Evolutionary conservation across 2,888 invertebrate genomes (phyloP), one percentile per base, ranked within the genome.

Genomic region (Stictocephala bisonia): DNA sequence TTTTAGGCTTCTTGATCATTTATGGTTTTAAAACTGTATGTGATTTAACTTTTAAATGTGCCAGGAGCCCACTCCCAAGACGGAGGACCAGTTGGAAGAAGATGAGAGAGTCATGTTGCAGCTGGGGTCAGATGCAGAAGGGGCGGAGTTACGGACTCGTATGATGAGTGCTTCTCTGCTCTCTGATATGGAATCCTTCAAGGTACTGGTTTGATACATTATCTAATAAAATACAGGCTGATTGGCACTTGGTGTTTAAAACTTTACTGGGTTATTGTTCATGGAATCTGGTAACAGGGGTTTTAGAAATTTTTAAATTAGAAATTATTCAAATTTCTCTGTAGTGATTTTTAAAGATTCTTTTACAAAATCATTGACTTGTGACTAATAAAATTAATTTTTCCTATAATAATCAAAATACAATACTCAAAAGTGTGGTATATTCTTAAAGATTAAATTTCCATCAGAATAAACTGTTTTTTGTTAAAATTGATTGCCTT

Each of bases 131-230:
- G 92, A 94, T 80, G 91, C 94, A 9, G 90, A 91, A 80, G 93
- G 93, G 9, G 91, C 92, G 9, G 93, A 94, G 82, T 87, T 96
- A 76, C 88, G 97, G 72, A 95, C 97, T 0, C 90, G 93, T 82
- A 93, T 99, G 88, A 98, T 99, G 93, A 93, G 96, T 83, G 96
- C 97, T 0, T 95, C 96, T 0, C 86, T 99, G 13, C 87, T 95
- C 0, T 97, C 98, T 0, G 99, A 99, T 82, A 98, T 99, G 97
- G 96, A 98, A 83, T 94, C 98, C 0, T 99, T 99, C 84, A 99
- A 99, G 86, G 97, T 88, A 77, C 73, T 67, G 3, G 40, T 11
- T 35, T 35, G 7, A 11, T 35, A 11, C 7, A 35, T n/a, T n/a
- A n/a, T n/a, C n/a, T n/a, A n/a, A n/a, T n/a, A 35, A 9, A 35